phyloP scores from a whole-genome alignment of 2,888 invertebrate species.

The Muschampia staudingeri region DNA sequence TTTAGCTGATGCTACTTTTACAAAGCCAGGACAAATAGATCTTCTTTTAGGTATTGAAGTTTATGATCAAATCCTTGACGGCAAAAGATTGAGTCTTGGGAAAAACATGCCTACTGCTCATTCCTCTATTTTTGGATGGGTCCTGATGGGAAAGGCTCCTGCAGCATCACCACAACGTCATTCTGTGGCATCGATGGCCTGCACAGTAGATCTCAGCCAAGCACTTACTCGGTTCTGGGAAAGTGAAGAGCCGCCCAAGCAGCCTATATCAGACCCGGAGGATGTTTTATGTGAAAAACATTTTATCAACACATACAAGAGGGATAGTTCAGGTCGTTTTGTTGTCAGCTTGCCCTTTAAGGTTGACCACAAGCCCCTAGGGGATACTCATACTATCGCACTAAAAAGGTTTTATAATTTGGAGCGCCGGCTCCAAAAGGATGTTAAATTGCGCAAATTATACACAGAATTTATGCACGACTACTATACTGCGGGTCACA shows the following conservation, averaged over 20 bases:
- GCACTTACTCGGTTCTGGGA: conserved; percentile 30
- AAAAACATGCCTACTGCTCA: conserved; percentile 24
- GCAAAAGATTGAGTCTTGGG: conserved; percentile 20
- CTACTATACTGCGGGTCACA: conserved; percentile 40
- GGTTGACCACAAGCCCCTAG: conserved; percentile 21
- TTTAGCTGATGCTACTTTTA: neutral
- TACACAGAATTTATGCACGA: conserved; percentile 46
- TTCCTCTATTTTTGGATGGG: conserved; percentile 30
- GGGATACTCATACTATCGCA: conserved; percentile 21
- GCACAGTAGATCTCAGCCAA: conserved; percentile 15
- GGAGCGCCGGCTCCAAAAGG: conserved; percentile 31
- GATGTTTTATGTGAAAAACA: conserved; percentile 23
- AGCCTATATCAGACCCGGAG: conserved; percentile 21
- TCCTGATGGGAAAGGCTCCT: conserved; percentile 30
- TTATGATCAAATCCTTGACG: conserved; percentile 29
- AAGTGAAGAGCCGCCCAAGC: conserved; percentile 19
- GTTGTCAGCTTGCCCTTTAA: conserved; percentile 27
- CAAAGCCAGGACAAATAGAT: conserved; percentile 20
- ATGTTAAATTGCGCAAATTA: conserved; percentile 13
- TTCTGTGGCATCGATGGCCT: conserved; percentile 23
- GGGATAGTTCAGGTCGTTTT: conserved; percentile 28
- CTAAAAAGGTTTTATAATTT: conserved; percentile 34
- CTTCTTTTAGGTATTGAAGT: conserved; percentile 29
- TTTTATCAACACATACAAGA: conserved; percentile 2
- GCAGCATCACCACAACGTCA: conserved; percentile 23